Evolutionary conservation across 2,113 vertebrate species (phyloP), one percentile per base, ranked within the genome.

Genomic region (Callospermophilus lateralis): DNA sequence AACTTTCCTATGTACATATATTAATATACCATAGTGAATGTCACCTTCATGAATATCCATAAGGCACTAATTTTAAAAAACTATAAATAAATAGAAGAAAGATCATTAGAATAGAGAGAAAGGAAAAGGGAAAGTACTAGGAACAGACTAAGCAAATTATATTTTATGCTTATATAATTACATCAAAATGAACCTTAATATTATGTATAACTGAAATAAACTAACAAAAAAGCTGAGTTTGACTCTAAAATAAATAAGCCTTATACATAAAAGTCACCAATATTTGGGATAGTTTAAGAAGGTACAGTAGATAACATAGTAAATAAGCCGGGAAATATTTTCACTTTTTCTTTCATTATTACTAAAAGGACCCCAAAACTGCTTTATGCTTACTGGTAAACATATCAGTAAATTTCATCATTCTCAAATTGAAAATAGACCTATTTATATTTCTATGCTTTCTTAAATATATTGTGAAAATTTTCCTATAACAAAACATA

Each of bases 401-500:
- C 24, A 87, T 83, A 63, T 92, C 37, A 79, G 67, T 87, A 81
- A 90, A 61, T 68, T 17, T 87, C 55, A 90, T 63, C 81, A 90
- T 51, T 77, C 34, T 30, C 34, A 76, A 22, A n/a, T 7, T 89
- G 48, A 72, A 94, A 83, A 45, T 0, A 88, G 42, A 80, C 10
- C 53, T 93, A 93, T 61, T 92, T 93, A 81, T 72, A 80, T 55
- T 3, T 39, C 19, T 78, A 65, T 28, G 42, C 86, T 97, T 93
- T 85, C 48, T 80, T 67, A 90, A 92, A 87, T 89, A 96, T 96
- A 93, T 30, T 89, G 22, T 88, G 26, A 78, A 88, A 63, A 7
- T 37, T 81, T 68, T 70, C 58, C 65, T 90, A 80, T 9, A 81
- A 48, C 42, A 74, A 91, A 89, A 28, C 51, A 67, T 39, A 58